phyloP scores from a whole-genome alignment of 2,888 invertebrate genomes.

The Malachius bipustulatus region DNA sequence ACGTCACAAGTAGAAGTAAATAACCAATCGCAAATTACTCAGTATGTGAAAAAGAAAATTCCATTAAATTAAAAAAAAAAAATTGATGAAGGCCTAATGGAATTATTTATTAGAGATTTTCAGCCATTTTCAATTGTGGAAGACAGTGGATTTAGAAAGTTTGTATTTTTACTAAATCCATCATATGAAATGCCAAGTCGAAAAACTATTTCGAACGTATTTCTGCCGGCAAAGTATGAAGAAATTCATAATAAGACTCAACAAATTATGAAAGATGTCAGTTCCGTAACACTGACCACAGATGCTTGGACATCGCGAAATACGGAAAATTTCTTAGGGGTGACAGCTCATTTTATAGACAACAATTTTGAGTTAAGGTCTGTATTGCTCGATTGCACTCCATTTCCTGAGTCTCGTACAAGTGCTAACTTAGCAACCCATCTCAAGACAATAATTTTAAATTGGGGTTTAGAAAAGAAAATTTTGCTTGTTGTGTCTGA shows the following conservation, averaged over 20 bases:
- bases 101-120: constrained; percentile 16
- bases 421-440: constrained; percentile 20
- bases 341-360: constrained; percentile 24
- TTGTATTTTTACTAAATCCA: constrained; percentile 16
- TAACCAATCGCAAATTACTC: too few relatives aligned
- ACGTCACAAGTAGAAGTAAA: too few relatives aligned
- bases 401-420: constrained; percentile 20
- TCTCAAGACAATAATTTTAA: constrained; percentile 17
- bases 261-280: constrained; percentile 12
- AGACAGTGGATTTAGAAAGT: constrained; percentile 17
- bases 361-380: constrained; percentile 21
- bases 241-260: constrained; percentile 8
- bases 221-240: constrained; percentile 16
- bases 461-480: constrained; percentile 22
- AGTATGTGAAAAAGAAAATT: too few relatives aligned
- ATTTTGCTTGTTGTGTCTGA: constrained; percentile 22
- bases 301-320: constrained; percentile 27
- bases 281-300: constrained; percentile 22
- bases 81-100: constrained; percentile 18
- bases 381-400: constrained; percentile 18
- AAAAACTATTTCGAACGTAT: constrained; percentile 16
- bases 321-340: constrained; percentile 23
- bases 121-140: constrained; percentile 21
- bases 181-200: constrained; percentile 17
- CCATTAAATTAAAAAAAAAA: not conserved